These are phyloP conservation scores for Apodemia duryi DNA, from an alignment of 2,888 invertebrate species.

Conservation along the genomic window DNA sequence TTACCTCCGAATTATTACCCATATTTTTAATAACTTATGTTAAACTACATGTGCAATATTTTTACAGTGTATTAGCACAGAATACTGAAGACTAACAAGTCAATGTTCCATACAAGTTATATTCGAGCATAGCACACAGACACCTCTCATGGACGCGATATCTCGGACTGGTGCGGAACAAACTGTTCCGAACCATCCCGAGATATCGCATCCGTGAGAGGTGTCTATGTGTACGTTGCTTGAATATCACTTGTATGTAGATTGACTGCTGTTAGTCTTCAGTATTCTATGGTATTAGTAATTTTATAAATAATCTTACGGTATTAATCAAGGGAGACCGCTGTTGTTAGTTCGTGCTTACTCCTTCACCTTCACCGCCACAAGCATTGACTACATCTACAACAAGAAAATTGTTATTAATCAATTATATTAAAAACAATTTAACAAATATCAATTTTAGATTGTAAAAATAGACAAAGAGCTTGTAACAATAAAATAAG, in stretches of 20 bases:
- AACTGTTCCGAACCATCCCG: too few species aligned
- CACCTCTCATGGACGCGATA: too few species aligned
- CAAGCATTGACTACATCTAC: constrained; percentile 93
- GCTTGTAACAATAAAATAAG: too few species aligned
- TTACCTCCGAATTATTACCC: constrained; percentile 2
- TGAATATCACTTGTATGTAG: too few species aligned
- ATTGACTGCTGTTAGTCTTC: too few species aligned
- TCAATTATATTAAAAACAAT: constrained; percentile 32
- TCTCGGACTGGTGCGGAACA: too few species aligned
- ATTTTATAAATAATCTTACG: constrained; percentile 61
- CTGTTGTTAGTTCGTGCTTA: constrained; percentile 74
- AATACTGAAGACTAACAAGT: too few species aligned
- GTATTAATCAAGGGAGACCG: constrained; percentile 78
- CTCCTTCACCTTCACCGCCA: constrained; percentile 89
- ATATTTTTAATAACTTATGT: constrained; percentile 2
- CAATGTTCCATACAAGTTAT: too few species aligned
- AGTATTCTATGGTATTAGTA: constrained; percentile 5
- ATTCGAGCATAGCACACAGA: too few species aligned
- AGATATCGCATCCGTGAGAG: too few species aligned
- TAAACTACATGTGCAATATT: constrained; percentile 11
- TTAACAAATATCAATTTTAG: constrained; percentile 18
- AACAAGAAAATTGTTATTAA: constrained; percentile 78
- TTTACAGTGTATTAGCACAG: constrained; percentile 4
- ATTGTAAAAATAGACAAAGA: not conserved
- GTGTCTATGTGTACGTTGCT: too few species aligned